These are phyloP conservation scores for Cavia porcellus DNA, from an alignment of 2,113 vertebrate genomes.

Conservation along the genomic window DNA sequence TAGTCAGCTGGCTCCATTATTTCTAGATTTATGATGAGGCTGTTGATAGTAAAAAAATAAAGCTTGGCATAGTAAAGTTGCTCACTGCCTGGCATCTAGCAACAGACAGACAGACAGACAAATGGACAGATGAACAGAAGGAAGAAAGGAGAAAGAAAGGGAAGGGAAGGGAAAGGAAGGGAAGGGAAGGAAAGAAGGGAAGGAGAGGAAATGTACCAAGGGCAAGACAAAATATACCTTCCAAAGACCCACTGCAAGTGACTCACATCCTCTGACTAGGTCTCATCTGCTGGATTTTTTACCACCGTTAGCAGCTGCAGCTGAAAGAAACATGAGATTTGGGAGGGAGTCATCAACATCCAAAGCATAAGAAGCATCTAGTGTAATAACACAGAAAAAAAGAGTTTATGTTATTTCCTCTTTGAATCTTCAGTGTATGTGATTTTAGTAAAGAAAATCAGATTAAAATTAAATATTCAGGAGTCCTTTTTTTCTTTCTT, in stretches of 20 bases:
- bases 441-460: constrained; percentile 24
- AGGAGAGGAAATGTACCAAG: background rate
- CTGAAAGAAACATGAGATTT: background rate
- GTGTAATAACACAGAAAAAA: background rate
- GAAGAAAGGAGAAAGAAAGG: no score
- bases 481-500: constrained; percentile 19
- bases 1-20: background rate
- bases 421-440: background rate
- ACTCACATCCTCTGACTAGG: background rate
- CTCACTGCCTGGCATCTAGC: background rate
- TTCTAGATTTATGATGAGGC: background rate
- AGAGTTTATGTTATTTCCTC: background rate
- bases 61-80: background rate
- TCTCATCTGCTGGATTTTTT: background rate
- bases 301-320: background rate
- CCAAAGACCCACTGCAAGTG: background rate
- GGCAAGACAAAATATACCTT: background rate
- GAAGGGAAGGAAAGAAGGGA: no score
- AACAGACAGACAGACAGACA: background rate
- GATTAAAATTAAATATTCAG: background rate
- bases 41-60: background rate
- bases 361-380: background rate
- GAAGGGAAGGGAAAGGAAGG: no score
- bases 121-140: background rate
- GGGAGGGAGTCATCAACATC: background rate